Evolutionary conservation across 2,797 vertebrate species (phyloP), one percentile per base, ranked within the genome.

Genomic region (Lindbergichthys nudifrons): DNA sequence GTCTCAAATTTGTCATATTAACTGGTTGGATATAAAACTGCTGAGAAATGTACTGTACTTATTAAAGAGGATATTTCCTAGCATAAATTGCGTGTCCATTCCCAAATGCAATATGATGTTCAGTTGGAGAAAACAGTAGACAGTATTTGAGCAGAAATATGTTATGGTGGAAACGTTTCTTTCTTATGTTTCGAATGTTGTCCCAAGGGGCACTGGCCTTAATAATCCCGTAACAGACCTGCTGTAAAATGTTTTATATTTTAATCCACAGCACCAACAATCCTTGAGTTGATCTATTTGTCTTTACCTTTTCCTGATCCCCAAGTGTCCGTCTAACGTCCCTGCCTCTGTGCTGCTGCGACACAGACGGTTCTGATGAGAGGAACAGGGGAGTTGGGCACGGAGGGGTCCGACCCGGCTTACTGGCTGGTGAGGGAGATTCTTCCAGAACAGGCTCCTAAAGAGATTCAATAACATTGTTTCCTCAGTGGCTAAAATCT

Each of bases 351-450:
- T 62, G 88, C 58, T 90, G 95, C 69, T 79, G 60, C 43, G 94
- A 95, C 39, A 94, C 3, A 36, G 89, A 94, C 0, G 95, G 93
- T 41, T 96, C 96, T 81, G 92, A 87, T 18, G 86, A 85, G 30
- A 90, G 87, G 66, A 65, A 11, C 14, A 10, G 62, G 0, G 79
- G 89, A 15, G 62, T 81, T 74, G 90, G 92, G 63, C 78, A 85
- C 42, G 93, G 67, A 64, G 51, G 32, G 48, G 63, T 51, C 5
- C 41, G 47, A 63, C 30, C 70, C 63, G 53, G 84, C 51, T 83
- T 60, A 36, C 78, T 81, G 32, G 48, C 77, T 70, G 61, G 78
- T 43, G 72, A 75, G 54, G 50, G 52, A 5, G 61, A 58, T 73
- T 88, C 89, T 65, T 88, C 82, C 61, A 26, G 59, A 77, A 77